A percentile compares a stretch with the other conserved stretches of the same genome.
These are phyloP conservation scores for Eolophus roseicapilla DNA, from an alignment of 2,113 vertebrate genomes.

Conservation along the genomic window DNA sequence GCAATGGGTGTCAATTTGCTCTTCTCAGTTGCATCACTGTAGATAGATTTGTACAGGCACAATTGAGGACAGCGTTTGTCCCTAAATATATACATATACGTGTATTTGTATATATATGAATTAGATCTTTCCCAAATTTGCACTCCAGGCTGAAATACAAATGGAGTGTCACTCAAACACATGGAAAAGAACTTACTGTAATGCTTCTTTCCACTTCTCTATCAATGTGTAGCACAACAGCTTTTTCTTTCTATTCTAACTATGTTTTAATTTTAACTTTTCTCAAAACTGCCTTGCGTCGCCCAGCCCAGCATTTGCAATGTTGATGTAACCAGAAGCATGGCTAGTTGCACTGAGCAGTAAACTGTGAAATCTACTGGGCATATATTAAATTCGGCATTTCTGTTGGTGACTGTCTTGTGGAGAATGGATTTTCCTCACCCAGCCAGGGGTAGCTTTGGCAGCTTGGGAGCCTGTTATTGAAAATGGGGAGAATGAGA, in stretches of 20 bases:
- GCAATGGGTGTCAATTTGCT: conserved; percentile 42
- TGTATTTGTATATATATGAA: neutral
- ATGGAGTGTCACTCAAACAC: conserved; percentile 49
- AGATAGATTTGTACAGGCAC: conserved; percentile 12
- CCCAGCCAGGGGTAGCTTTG: conserved; percentile 29
- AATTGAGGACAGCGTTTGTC: neutral
- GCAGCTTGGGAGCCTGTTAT: conserved; percentile 50
- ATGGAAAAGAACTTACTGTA: conserved; percentile 10
- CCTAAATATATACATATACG: neutral
- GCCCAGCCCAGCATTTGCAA: conserved; percentile 12
- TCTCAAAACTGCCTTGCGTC: conserved; percentile 8
- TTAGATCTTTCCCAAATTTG: conserved; percentile 32
- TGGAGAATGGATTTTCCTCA: conserved; percentile 52
- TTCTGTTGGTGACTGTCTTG: conserved; percentile 33
- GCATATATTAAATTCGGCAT: conserved; percentile 51
- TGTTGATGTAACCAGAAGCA: conserved; percentile 48
- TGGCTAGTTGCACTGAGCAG: conserved; percentile 49
- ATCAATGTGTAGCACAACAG: neutral
- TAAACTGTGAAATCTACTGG: conserved; percentile 61
- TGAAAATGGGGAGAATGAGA: neutral
- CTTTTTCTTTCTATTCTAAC: conserved; percentile 16
- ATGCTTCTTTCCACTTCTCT: conserved; percentile 68
- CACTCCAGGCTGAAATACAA: neutral
- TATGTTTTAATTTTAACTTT: neutral
- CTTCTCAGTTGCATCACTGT: conserved; percentile 35